phyloP scores from a whole-genome alignment of 2,113 vertebrate genomes.

The Callospermophilus lateralis region DNA sequence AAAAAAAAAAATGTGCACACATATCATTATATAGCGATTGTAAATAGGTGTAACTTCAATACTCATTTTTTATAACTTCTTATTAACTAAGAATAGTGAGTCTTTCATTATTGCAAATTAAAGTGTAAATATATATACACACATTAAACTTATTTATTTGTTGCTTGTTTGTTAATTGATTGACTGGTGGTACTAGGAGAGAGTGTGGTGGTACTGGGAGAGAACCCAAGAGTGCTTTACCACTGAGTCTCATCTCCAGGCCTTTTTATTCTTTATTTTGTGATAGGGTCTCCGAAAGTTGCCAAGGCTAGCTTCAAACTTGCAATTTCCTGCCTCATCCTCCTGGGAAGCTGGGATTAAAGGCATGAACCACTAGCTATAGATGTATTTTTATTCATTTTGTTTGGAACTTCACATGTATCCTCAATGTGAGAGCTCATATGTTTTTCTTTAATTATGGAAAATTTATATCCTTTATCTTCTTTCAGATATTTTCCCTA shows the following conservation, averaged over 20 bases:
- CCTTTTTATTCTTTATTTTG: not conserved
- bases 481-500: constrained; percentile 38
- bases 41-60: constrained; percentile 15
- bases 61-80: constrained; percentile 35
- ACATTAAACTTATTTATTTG: not conserved
- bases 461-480: not conserved
- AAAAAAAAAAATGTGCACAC: not conserved
- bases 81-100: not conserved
- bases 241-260: not conserved
- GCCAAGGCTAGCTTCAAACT: not conserved
- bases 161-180: no score
- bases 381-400: constrained; percentile 43
- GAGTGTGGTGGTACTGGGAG: no score
- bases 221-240: no score
- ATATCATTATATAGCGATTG: not conserved
- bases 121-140: not conserved
- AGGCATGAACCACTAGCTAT: not conserved
- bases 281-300: not conserved
- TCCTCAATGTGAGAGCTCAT: not conserved
- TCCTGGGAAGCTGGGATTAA: not conserved
- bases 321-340: not conserved
- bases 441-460: not conserved
- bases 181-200: no score
- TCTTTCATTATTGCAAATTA: constrained; percentile 1
- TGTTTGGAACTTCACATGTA: not conserved